A percentile compares a stretch with the other conserved stretches of the same genome.
Evolutionary conservation across 2,888 invertebrate species (phyloP).

Genomic region (Eupithecia dodoneata): DNA sequence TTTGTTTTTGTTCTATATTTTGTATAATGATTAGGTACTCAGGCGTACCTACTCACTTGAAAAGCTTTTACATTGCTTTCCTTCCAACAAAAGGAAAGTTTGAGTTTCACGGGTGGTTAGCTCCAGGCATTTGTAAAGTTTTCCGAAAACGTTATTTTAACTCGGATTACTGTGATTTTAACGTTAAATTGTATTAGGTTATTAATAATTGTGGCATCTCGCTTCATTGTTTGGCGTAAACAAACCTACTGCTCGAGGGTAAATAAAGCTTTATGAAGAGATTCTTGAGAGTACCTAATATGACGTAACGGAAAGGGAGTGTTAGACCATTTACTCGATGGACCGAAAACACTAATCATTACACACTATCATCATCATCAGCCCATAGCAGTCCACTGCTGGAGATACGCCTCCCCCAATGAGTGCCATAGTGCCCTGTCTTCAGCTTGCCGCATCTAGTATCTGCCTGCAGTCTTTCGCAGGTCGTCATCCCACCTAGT

Average conservation of each 20-base stretch:
- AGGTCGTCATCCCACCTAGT: too few species aligned
- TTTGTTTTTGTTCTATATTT: too few species aligned
- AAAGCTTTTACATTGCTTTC: neutral
- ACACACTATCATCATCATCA: too few species aligned
- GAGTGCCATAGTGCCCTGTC: too few species aligned
- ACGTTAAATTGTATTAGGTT: conserved; percentile 16
- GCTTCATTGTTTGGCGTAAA: conserved; percentile 19
- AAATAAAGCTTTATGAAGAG: neutral
- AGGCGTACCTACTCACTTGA: neutral
- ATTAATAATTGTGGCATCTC: conserved; percentile 17
- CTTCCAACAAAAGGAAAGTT: neutral
- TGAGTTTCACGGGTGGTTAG: neutral
- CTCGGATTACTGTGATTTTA: conserved; percentile 18
- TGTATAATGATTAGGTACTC: too few species aligned
- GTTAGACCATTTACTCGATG: neutral
- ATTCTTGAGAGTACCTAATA: neutral
- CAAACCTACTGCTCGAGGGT: conserved; percentile 18
- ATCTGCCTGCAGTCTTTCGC: too few species aligned
- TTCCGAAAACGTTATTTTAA: conserved; percentile 22
- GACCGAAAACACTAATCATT: neutral
- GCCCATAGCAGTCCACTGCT: too few species aligned
- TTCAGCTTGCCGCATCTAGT: too few species aligned
- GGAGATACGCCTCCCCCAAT: too few species aligned
- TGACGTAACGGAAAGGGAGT: too few species aligned
- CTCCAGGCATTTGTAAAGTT: conserved; percentile 12